A percentile compares a stretch with the other conserved stretches of the same genome.
phyloP scores from a whole-genome alignment of 2,113 vertebrate species.

The Callopanchax toddi region DNA sequence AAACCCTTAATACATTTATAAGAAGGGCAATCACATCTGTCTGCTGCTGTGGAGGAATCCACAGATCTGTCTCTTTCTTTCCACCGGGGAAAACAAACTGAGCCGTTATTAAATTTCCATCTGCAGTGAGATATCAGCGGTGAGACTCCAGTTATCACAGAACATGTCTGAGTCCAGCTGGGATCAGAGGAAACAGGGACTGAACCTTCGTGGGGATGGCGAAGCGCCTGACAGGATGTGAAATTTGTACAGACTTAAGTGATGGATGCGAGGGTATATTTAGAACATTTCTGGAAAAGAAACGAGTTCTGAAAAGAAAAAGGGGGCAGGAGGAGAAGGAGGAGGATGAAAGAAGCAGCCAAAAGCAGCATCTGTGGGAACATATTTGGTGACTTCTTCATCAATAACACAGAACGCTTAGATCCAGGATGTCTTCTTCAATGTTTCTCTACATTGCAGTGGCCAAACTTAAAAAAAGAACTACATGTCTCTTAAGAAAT shows the following conservation, averaged over 20 bases:
- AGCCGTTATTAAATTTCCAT: slow-evolving; percentile 10
- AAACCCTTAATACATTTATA: slow-evolving; percentile 2
- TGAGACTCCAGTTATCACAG: slow-evolving; percentile 13
- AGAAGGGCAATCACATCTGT: slow-evolving; percentile 1
- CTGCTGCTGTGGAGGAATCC: slow-evolving; percentile 34
- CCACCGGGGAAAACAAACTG: not conserved
- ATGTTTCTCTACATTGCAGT: not conserved
- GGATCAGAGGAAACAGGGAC: slow-evolving; percentile 9
- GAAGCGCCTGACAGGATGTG: slow-evolving; percentile 15
- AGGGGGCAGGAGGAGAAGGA: not conserved
- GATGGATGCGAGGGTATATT: not conserved
- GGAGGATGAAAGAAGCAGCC: slow-evolving; percentile 31
- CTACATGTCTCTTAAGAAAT: not conserved
- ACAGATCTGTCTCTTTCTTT: not conserved
- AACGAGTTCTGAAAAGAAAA: slow-evolving; percentile 2
- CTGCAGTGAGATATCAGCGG: slow-evolving; percentile 26
- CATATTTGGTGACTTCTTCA: slow-evolving; percentile 1
- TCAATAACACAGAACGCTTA: not conserved
- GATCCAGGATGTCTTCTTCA: not conserved
- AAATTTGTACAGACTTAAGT: slow-evolving; percentile 22
- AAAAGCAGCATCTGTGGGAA: slow-evolving; percentile 9
- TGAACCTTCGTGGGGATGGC: not conserved
- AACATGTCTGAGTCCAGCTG: slow-evolving; percentile 21
- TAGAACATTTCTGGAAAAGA: not conserved
- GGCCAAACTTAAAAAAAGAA: slow-evolving; percentile 30